A percentile compares a stretch with the other conserved stretches of the same genome.
These are phyloP conservation scores for Macropis europaea DNA, from an alignment of 2,888 invertebrate species.

Conservation along the genomic window DNA sequence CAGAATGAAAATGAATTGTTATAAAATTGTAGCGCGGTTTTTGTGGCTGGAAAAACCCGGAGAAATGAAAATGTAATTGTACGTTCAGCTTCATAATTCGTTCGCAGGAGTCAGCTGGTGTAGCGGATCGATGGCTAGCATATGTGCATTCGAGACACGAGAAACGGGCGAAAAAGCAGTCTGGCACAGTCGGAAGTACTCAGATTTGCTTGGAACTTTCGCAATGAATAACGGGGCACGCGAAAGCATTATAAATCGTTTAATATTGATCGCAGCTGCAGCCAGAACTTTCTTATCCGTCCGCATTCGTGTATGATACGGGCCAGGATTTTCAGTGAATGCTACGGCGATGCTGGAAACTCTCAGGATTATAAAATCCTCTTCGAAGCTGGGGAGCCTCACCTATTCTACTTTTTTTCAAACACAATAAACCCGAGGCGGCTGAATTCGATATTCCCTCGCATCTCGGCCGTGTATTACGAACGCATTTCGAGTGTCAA, in stretches of 20 bases:
- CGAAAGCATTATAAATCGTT: background rate
- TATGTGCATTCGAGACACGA: constrained; percentile 7
- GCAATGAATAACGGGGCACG: constrained; percentile 25
- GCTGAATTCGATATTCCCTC: too few species aligned
- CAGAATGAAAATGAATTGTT: too few species aligned
- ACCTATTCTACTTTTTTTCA: too few species aligned
- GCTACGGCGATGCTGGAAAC: too few species aligned
- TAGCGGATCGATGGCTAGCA: constrained; percentile 27
- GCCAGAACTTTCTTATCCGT: background rate
- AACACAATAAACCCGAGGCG: too few species aligned
- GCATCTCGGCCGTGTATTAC: too few species aligned
- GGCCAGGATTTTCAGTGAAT: too few species aligned
- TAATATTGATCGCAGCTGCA: background rate
- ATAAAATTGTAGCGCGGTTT: too few species aligned
- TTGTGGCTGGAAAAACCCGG: background rate
- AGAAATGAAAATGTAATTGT: background rate
- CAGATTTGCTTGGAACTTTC: constrained; percentile 18
- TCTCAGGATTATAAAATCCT: too few species aligned
- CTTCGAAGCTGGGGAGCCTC: too few species aligned
- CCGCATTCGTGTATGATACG: too few species aligned
- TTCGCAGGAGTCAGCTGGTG: constrained; percentile 9
- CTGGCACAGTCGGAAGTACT: background rate
- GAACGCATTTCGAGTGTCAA: background rate
- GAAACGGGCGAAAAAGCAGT: constrained; percentile 14
- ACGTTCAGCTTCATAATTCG: background rate